These are phyloP conservation scores for Apoderus coryli DNA, from an alignment of 2,888 invertebrate species.

Conservation along the genomic window DNA sequence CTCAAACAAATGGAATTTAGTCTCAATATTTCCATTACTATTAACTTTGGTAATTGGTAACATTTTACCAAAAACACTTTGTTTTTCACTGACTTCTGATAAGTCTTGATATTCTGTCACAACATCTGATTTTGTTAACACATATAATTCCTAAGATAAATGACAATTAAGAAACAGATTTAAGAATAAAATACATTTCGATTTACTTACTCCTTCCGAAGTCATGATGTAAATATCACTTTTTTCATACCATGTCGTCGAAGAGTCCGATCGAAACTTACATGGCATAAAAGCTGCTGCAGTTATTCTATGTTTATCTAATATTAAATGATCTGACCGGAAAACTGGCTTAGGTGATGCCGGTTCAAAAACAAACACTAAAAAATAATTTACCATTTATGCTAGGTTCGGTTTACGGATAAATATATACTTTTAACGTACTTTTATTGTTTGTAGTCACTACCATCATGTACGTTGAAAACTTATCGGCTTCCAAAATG, in stretches of 20 bases:
- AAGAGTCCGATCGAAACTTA: slow-evolving; percentile 31
- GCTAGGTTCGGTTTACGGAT: not conserved
- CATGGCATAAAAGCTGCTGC: slow-evolving; percentile 44
- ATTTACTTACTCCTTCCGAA: slow-evolving; percentile 37
- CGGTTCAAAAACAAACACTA: slow-evolving; percentile 51
- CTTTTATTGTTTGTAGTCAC: slow-evolving; percentile 48
- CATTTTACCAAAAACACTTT: slow-evolving; percentile 22
- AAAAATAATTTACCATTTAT: slow-evolving; percentile 16
- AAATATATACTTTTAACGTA: slow-evolving; percentile 30
- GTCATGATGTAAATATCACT: slow-evolving; percentile 48
- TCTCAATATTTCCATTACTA: slow-evolving; percentile 9
- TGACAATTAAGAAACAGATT: not conserved
- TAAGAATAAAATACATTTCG: slow-evolving; percentile 2
- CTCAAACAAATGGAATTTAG: slow-evolving; percentile 21
- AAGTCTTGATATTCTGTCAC: too few relatives aligned
- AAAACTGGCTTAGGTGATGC: slow-evolving; percentile 40
- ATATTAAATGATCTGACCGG: slow-evolving; percentile 34
- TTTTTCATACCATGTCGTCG: slow-evolving; percentile 42
- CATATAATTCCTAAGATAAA: not conserved
- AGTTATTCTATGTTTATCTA: slow-evolving; percentile 30
- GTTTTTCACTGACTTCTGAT: slow-evolving; percentile 12
- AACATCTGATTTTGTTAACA: too few relatives aligned
- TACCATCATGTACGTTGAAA: slow-evolving; percentile 51
- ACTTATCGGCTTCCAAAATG: slow-evolving; percentile 42
- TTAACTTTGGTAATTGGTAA: slow-evolving; percentile 19